A percentile compares a stretch with the other conserved stretches of the same genome.
Conservation (phyloP, 2,113 vertebrate genomes). For the Triplophysa rosa region DNA sequence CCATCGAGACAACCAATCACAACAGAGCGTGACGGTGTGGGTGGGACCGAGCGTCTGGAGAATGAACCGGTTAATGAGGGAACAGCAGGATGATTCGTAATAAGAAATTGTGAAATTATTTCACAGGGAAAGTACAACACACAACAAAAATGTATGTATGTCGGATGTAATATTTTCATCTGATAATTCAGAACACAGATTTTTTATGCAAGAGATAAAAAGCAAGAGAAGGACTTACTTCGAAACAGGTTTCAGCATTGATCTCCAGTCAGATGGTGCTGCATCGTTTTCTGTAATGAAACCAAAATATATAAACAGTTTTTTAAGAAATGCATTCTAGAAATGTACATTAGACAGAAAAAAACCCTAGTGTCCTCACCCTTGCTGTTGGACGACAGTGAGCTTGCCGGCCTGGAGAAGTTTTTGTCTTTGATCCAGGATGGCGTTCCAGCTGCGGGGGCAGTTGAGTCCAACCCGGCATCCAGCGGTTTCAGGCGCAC, state of each 20-base stretch:
- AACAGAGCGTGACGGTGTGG: conserved; percentile 63
- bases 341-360: too few relatives aligned
- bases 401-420: conserved; percentile 35
- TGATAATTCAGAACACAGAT: neutral
- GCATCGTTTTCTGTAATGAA: conserved; percentile 51
- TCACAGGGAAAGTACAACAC: conserved; percentile 10
- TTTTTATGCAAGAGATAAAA: neutral
- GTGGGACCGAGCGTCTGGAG: conserved; percentile 63
- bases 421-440: conserved; percentile 51
- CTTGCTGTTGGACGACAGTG: conserved; percentile 49
- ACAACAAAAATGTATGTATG: neutral
- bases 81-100: conserved; percentile 43
- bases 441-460: neutral
- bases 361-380: conserved; percentile 53
- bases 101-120: neutral
- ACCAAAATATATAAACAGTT: neutral
- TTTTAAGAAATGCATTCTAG: too few relatives aligned
- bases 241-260: conserved; percentile 79
- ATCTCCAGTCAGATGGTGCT: conserved; percentile 82
- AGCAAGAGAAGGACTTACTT: conserved; percentile 68
- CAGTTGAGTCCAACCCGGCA: conserved; percentile 46
- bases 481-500: conserved; percentile 57
- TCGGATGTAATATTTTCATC: neutral
- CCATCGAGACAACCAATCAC: conserved; percentile 52
- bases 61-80: conserved; percentile 52